A percentile compares a stretch with the other conserved stretches of the same genome.
Conservation (phyloP, 2,113 vertebrate species). For the Laticauda colubrina region DNA sequence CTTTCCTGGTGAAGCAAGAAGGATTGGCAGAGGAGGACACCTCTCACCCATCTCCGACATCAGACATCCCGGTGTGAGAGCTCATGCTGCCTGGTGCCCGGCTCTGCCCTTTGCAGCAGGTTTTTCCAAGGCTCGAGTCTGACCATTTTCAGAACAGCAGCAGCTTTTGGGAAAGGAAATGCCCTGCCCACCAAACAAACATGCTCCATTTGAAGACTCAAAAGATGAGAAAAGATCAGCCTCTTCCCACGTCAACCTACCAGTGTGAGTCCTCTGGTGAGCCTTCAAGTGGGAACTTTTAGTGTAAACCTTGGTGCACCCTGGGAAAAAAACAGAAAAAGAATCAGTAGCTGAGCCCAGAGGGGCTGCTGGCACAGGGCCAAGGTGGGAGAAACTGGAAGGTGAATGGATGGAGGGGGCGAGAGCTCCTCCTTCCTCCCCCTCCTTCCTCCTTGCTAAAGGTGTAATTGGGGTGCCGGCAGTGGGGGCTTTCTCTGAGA, state of each 20-base stretch:
- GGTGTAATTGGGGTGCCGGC: not conserved
- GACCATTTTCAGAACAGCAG: constrained; percentile 1
- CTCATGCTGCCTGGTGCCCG: not conserved
- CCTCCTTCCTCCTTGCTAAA: not conserved
- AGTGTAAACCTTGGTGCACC: constrained; percentile 91
- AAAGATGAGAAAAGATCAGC: not conserved
- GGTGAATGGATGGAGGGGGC: accelerated
- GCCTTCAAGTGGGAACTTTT: constrained; percentile 95
- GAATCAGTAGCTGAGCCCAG: not conserved
- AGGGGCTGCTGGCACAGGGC: not conserved
- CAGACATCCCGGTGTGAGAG: not conserved
- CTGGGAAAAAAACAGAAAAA: constrained; percentile 60
- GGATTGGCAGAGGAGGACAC: not conserved
- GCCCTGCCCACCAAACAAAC: not conserved
- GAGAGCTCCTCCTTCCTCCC: too few species aligned
- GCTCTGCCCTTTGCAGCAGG: not conserved
- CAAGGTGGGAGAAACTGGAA: not conserved
- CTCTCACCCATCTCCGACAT: not conserved
- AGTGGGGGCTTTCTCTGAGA: not conserved
- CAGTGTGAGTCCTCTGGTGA: constrained; percentile 90
- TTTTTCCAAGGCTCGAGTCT: not conserved
- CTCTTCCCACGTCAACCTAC: constrained; percentile 61
- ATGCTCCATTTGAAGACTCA: not conserved
- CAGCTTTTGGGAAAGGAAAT: not conserved
- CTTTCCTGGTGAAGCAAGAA: not conserved